Conservation (phyloP, 2,888 invertebrate genomes). For the Tenodera sinensis region DNA sequence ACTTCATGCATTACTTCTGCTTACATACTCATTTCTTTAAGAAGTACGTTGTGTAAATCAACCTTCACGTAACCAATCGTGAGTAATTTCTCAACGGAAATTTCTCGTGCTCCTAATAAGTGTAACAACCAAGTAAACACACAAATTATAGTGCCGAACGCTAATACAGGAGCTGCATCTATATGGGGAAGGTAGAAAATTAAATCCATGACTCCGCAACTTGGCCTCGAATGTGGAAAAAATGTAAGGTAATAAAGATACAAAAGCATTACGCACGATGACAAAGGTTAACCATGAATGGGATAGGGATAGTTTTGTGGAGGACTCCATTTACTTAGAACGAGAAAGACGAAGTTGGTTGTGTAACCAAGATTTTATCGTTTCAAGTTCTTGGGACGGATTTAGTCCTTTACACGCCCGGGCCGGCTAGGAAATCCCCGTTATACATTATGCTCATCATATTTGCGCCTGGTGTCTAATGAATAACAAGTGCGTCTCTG, state of each 20-base stretch:
- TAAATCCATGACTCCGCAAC: background rate
- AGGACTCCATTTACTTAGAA: background rate
- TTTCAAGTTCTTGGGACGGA: background rate
- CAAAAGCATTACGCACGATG: background rate
- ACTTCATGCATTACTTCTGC: too few relatives aligned
- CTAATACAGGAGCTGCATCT: background rate
- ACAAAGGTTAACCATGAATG: background rate
- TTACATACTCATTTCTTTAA: too few relatives aligned
- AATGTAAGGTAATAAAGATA: background rate
- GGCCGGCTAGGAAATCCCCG: background rate
- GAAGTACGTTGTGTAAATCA: too few relatives aligned
- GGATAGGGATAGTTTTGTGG: background rate
- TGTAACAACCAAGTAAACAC: background rate
- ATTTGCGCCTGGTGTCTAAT: background rate
- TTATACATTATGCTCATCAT: background rate
- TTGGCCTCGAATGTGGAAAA: background rate
- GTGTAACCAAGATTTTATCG: background rate
- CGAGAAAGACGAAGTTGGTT: background rate
- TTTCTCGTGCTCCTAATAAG: background rate
- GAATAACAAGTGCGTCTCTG: background rate
- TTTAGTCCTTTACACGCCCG: background rate
- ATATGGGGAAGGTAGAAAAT: background rate
- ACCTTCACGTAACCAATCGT: too few relatives aligned
- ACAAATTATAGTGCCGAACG: background rate
- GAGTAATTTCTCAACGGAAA: background rate